These are phyloP conservation scores for Clostera curtula DNA, from an alignment of 2,888 invertebrate genomes.

Conservation along the genomic window DNA sequence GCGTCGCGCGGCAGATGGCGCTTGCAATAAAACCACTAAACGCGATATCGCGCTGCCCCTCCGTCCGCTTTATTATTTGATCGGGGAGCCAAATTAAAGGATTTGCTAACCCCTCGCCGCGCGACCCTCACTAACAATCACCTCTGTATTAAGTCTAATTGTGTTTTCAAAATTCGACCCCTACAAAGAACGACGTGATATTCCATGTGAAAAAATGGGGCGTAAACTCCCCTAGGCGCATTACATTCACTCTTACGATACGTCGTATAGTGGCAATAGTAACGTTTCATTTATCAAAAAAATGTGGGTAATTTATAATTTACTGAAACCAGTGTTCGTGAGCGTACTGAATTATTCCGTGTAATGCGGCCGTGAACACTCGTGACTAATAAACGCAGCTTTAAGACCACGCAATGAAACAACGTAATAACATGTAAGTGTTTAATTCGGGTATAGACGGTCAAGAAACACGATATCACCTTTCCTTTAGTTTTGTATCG, in stretches of 20 bases:
- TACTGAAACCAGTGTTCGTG: slow-evolving; percentile 35
- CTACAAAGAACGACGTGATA: slow-evolving; percentile 55
- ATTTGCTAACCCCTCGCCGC: slow-evolving; percentile 68
- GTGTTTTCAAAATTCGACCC: slow-evolving; percentile 73
- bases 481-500: no score
- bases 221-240: slow-evolving; percentile 53
- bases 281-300: slow-evolving; percentile 26
- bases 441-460: slow-evolving; percentile 22
- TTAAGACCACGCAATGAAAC: slow-evolving; percentile 46
- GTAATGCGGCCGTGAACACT: slow-evolving; percentile 41
- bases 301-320: slow-evolving; percentile 25
- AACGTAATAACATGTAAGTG: slow-evolving; percentile 36
- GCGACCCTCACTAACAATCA: slow-evolving; percentile 72
- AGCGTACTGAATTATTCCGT: slow-evolving; percentile 35
- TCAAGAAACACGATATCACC: slow-evolving; percentile 9
- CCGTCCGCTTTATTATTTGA: slow-evolving; percentile 71
- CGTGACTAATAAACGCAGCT: slow-evolving; percentile 52
- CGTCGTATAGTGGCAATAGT: slow-evolving; percentile 35
- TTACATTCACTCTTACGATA: slow-evolving; percentile 49
- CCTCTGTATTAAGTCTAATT: slow-evolving; percentile 76
- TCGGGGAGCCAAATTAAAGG: slow-evolving; percentile 75
- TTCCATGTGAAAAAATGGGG: slow-evolving; percentile 68
- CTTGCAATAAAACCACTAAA: slow-evolving; percentile 76
- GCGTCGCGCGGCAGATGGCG: slow-evolving; percentile 67
- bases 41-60: slow-evolving; percentile 68